A percentile compares a stretch with the other conserved stretches of the same genome.
phyloP scores from a whole-genome alignment of 2,888 invertebrate genomes.

The Arrhopalites spinosus region DNA sequence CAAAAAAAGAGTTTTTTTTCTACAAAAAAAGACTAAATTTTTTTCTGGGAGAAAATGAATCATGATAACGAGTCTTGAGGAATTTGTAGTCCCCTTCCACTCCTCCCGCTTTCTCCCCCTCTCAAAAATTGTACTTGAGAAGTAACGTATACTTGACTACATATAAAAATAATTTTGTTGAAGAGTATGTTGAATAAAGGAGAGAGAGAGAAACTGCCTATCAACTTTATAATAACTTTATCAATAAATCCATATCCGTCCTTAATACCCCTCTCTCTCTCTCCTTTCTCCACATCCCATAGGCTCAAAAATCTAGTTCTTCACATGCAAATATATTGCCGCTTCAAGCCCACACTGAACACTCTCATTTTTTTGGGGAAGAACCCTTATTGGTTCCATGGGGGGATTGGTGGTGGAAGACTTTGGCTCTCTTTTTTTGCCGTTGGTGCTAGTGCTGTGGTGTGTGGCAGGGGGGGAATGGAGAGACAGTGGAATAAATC shows the following conservation, averaged over 20 bases:
- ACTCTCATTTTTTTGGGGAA: background rate
- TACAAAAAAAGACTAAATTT: no score
- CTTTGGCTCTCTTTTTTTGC: background rate
- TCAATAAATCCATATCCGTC: slow-evolving; percentile 51
- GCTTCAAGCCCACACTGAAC: background rate
- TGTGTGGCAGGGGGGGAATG: background rate
- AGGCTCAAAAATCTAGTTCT: background rate
- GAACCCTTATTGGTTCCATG: background rate
- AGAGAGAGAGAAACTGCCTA: slow-evolving; percentile 18
- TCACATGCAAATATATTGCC: slow-evolving; percentile 28
- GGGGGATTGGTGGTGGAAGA: no score
- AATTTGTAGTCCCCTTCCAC: background rate
- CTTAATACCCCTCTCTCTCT: slow-evolving; percentile 27
- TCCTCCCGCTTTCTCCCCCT: background rate
- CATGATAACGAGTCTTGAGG: background rate
- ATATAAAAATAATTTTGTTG: no score
- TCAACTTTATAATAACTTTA: slow-evolving; percentile 49
- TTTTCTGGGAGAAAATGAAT: no score
- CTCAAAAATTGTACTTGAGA: background rate
- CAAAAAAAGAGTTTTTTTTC: no score
- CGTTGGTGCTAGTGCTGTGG: no score
- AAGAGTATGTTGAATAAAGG: background rate
- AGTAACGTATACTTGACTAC: background rate
- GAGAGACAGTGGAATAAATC: slow-evolving; percentile 16
- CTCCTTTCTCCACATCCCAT: no score